Evolutionary conservation across 2,888 invertebrate genomes (phyloP).

Genomic region (Drosophila neutralis): DNA sequence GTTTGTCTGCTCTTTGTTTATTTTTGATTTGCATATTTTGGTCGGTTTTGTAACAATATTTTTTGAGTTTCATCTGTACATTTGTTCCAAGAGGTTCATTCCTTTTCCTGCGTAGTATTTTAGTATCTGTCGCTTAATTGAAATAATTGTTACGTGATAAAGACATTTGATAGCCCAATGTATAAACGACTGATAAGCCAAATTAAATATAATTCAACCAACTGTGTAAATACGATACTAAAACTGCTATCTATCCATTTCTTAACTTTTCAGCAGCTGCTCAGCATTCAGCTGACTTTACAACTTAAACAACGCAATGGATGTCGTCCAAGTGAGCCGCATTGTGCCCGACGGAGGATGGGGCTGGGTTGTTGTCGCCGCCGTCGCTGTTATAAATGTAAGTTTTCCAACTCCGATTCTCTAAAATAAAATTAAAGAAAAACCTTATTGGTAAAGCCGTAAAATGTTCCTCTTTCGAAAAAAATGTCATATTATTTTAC

Average conservation of each 20-base stretch:
- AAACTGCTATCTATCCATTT: conserved; percentile 19
- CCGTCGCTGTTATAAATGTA: conserved; percentile 89
- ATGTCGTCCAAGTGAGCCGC: conserved; percentile 46
- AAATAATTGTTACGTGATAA: conserved; percentile 16
- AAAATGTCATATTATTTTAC: neutral
- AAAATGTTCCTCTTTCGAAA: neutral
- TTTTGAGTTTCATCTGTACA: neutral
- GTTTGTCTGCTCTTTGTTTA: conserved; percentile 30
- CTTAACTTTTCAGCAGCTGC: conserved; percentile 21
- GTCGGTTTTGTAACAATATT: conserved; percentile 7
- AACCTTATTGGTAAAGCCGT: neutral
- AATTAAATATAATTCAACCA: conserved; percentile 31
- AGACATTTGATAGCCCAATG: conserved; percentile 30
- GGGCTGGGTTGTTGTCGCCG: conserved; percentile 90
- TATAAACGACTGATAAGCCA: conserved; percentile 38
- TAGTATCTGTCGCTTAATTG: neutral
- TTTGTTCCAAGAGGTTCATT: neutral
- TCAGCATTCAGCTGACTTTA: conserved; percentile 1
- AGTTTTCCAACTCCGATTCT: conserved; percentile 75
- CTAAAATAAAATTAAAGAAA: neutral
- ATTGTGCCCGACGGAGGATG: conserved; percentile 89
- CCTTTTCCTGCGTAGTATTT: neutral
- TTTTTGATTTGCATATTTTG: conserved; percentile 1
- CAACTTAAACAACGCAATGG: conserved; percentile 57
- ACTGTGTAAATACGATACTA: conserved; percentile 27